Evolutionary conservation across 1,140 invertebrate species (phyloP), one percentile per base, ranked within the genome.

Genomic region (Yoshiicerus persimilis): DNA sequence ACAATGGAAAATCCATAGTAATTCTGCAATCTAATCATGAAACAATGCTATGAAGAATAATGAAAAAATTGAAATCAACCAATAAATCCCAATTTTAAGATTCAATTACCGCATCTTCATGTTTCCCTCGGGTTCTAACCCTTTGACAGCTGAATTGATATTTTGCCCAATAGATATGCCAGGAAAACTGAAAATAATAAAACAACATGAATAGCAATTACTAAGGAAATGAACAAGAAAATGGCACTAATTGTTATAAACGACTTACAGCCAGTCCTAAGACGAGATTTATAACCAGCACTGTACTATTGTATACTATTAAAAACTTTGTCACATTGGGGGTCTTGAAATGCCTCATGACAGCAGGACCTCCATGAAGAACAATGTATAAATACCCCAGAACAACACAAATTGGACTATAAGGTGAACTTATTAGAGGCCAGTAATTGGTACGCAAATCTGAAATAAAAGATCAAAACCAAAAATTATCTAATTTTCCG

Each of bases 1-100:
- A 91, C 98, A 96, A 92, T 98, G 99, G 92, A 98, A 99, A 97
- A 97, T 98, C 97, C 97, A 99, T 23, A 99, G 95, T 0, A 97
- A 97, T 91, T 96, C 94, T 0, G 97, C 96, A 93, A 99, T 97
- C 97, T 98, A 93, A n/a, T n/a, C n/a, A n/a, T n/a, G n/a, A n/a
- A n/a, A n/a, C n/a, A n/a, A n/a, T n/a, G n/a, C n/a, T n/a, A n/a
- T n/a, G n/a, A n/a, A n/a, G n/a, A n/a, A n/a, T n/a, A n/a, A n/a
- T n/a, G n/a, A n/a, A n/a, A n/a, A n/a, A n/a, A n/a, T n/a, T n/a
- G n/a, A n/a, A n/a, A n/a, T n/a, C n/a, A n/a, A n/a, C n/a, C 38
- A 87, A 39, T 34, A 32, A 23, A 66, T 84, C 1, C 62, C n/a
- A 32, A 84, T 64, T 23, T 8, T 36, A 36, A 34, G 39, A 62